phyloP scores from a whole-genome alignment of 2,888 invertebrate species.

The Nezara viridula region DNA sequence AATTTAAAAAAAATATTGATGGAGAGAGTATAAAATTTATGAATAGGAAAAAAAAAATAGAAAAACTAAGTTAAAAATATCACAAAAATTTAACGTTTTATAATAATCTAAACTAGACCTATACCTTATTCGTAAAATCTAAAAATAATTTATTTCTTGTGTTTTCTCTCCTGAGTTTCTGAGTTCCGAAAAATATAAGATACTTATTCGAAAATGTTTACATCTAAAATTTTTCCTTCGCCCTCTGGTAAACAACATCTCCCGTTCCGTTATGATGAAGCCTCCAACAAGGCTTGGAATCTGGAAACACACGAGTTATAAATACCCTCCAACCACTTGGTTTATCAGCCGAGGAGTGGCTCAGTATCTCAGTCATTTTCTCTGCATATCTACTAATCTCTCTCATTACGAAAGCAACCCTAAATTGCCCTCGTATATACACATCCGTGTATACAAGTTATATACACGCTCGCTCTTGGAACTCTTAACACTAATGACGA shows the following conservation, averaged over 20 bases:
- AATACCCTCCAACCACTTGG: slow-evolving; percentile 40
- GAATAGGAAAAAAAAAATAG: no score
- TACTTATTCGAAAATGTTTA: background rate
- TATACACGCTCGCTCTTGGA: background rate
- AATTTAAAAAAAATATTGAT: no score
- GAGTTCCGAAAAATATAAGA: background rate
- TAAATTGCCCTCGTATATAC: background rate
- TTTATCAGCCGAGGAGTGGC: slow-evolving; percentile 32
- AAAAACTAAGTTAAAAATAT: no score
- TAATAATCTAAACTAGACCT: background rate
- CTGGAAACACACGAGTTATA: slow-evolving; percentile 21
- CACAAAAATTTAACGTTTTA: no score
- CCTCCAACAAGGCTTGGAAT: background rate
- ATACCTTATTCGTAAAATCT: background rate
- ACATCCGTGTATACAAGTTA: background rate
- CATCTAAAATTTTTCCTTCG: background rate
- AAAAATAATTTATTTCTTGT: background rate
- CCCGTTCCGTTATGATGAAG: background rate
- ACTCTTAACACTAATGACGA: background rate
- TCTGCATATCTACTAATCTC: slow-evolving; percentile 11
- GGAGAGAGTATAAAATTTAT: no score
- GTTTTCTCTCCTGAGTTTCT: background rate
- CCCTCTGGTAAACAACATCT: background rate
- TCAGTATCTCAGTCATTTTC: slow-evolving; percentile 18
- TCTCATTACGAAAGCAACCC: slow-evolving; percentile 2